Evolutionary conservation across 2,888 invertebrate genomes (phyloP).

Genomic region (Orthonychiurus folsomi): DNA sequence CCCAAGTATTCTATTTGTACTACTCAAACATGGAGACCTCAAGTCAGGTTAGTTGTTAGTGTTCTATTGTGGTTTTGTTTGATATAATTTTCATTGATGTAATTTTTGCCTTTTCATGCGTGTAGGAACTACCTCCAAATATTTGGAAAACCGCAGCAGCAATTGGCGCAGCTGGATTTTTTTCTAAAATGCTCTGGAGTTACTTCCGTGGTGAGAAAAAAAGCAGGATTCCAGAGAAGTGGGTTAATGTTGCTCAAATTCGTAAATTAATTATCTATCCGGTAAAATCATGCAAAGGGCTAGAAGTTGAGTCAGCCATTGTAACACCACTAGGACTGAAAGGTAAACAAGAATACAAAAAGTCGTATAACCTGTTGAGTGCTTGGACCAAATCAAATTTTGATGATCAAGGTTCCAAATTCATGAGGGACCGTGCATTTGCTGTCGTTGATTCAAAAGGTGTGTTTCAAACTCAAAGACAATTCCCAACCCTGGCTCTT

Average conservation of each 20-base stretch:
- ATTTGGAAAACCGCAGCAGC: neutral
- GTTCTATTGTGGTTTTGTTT: too few relatives aligned
- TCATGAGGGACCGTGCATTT: slow-evolving; percentile 28
- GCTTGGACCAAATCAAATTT: neutral
- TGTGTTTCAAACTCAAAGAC: slow-evolving; percentile 15
- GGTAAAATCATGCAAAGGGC: slow-evolving; percentile 34
- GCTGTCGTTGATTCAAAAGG: slow-evolving; percentile 19
- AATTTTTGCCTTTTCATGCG: too few relatives aligned
- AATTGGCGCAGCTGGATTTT: neutral
- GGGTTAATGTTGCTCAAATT: slow-evolving; percentile 33
- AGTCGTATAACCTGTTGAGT: neutral
- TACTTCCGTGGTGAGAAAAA: neutral
- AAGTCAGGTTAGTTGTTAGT: too few relatives aligned
- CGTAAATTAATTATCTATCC: slow-evolving; percentile 33
- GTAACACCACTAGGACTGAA: slow-evolving; percentile 29
- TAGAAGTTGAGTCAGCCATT: slow-evolving; percentile 26
- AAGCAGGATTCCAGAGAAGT: slow-evolving; percentile 25
- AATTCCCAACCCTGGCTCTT: slow-evolving; percentile 20
- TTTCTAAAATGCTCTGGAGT: neutral
- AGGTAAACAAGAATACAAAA: slow-evolving; percentile 19
- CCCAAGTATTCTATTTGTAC: too few relatives aligned
- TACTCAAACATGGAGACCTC: too few relatives aligned
- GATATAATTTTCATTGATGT: too few relatives aligned
- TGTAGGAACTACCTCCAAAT: too few relatives aligned
- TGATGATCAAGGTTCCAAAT: slow-evolving; percentile 9